Conservation (phyloP, 2,888 invertebrate species). For the Epirrita christyi region DNA sequence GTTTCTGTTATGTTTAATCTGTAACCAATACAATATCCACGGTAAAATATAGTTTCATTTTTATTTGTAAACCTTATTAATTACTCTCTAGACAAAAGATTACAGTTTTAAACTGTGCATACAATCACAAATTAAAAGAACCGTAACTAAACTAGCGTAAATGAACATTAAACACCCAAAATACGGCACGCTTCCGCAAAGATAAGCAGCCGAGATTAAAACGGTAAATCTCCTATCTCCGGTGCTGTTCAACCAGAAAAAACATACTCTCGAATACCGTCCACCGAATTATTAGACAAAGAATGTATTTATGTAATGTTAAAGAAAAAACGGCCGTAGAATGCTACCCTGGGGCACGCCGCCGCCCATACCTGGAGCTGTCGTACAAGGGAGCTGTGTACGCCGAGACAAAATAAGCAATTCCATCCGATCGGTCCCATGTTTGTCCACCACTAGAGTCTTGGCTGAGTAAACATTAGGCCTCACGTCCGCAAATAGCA, state of each 20-base stretch:
- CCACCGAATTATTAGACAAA: constrained; percentile 68
- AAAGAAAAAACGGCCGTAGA: constrained; percentile 58
- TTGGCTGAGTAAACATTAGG: constrained; percentile 80
- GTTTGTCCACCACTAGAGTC: constrained; percentile 84
- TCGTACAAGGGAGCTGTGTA: constrained; percentile 71
- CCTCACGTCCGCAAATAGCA: constrained; percentile 83
- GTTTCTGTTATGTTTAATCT: too few relatives aligned
- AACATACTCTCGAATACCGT: constrained; percentile 62
- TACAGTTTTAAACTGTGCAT: constrained; percentile 13
- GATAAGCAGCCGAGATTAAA: constrained; percentile 69
- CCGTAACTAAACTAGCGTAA: constrained; percentile 40
- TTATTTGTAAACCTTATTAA: not conserved
- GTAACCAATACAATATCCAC: too few relatives aligned
- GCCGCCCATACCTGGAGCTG: constrained; percentile 72
- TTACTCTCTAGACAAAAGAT: not conserved
- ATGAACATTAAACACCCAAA: constrained; percentile 62
- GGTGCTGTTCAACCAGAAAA: constrained; percentile 61
- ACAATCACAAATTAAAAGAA: constrained; percentile 26
- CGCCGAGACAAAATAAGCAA: constrained; percentile 84
- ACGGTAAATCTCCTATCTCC: constrained; percentile 59
- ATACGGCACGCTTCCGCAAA: constrained; percentile 62
- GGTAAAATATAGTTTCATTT: too few relatives aligned
- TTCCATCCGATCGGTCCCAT: constrained; percentile 81
- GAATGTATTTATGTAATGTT: constrained; percentile 49
- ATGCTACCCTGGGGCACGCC: constrained; percentile 66